Conservation (phyloP, 2,797 vertebrate genomes). For the Hoplostethus atlanticus region DNA sequence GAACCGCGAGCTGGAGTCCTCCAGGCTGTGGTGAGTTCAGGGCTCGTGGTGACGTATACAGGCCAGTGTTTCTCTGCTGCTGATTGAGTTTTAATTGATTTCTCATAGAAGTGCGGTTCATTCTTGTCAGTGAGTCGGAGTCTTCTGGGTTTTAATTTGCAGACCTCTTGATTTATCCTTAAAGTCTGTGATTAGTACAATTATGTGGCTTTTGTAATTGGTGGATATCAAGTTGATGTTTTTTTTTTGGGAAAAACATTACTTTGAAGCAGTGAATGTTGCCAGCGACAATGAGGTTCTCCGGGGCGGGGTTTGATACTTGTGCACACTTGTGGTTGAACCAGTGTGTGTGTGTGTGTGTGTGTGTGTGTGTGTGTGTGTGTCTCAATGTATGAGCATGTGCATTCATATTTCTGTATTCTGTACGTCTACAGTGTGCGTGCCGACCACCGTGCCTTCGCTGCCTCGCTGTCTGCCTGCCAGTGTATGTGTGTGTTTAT, state of each 20-base stretch:
- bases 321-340: constrained; percentile 56
- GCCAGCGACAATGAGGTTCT: constrained; percentile 71
- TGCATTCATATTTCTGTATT: constrained; percentile 66
- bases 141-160: constrained; percentile 67
- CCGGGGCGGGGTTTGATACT: constrained; percentile 66
- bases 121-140: constrained; percentile 63
- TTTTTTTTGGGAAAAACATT: constrained; percentile 57
- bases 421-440: constrained; percentile 45
- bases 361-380: constrained; percentile 30
- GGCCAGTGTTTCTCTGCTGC: constrained; percentile 45
- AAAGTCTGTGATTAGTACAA: constrained; percentile 75
- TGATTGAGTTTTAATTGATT: constrained; percentile 81
- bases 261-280: constrained; percentile 62
- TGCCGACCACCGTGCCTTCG: constrained; percentile 47
- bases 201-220: constrained; percentile 79
- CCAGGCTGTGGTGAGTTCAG: constrained; percentile 65
- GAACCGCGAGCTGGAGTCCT: constrained; percentile 64
- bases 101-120: constrained; percentile 61
- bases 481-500: constrained; percentile 47
- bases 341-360: constrained; percentile 36
- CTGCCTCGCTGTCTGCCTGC: constrained; percentile 57
- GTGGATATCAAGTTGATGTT: constrained; percentile 71
- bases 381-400: constrained; percentile 43
- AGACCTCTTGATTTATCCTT: constrained; percentile 75
- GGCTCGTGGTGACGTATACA: constrained; percentile 59